Percentiles rank a stretch among this genome's conserved stretches.
phyloP scores from a whole-genome alignment of 2,113 vertebrate genomes.

The Struthio camelus region DNA sequence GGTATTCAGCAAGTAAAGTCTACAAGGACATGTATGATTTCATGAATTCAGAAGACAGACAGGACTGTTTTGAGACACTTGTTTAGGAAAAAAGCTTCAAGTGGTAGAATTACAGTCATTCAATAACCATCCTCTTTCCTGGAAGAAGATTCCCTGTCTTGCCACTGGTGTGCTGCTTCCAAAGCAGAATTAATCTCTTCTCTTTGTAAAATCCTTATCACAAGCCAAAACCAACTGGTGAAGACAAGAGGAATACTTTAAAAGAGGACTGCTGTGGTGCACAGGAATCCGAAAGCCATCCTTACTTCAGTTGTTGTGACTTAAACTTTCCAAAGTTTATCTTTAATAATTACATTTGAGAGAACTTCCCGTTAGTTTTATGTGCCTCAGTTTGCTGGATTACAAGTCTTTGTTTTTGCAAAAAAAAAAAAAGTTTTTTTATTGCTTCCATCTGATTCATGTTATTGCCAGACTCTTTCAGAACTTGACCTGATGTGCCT shows the following conservation, averaged over 20 bases:
- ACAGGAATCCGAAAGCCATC: not conserved
- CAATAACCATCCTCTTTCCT: not conserved
- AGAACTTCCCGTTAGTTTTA: not conserved
- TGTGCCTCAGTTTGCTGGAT: accelerated
- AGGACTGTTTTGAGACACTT: not conserved
- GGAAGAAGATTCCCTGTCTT: not conserved
- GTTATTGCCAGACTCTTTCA: not conserved
- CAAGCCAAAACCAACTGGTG: not conserved
- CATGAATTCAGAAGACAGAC: not conserved
- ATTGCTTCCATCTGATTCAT: not conserved
- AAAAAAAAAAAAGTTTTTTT: not conserved
- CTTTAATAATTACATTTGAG: not conserved
- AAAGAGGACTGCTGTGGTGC: not conserved
- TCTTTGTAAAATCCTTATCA: not conserved
- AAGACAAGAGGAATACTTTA: not conserved
- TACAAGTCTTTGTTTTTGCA: not conserved
- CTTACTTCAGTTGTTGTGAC: not conserved
- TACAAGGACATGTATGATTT: not conserved
- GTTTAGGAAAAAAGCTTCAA: not conserved
- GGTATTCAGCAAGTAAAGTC: not conserved
- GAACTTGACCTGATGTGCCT: not conserved
- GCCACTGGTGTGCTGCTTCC: not conserved
- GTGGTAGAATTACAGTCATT: not conserved
- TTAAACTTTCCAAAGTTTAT: not conserved
- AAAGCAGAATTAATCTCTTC: not conserved